These are phyloP conservation scores for Helicoverpa assulta DNA, from an alignment of 2,888 invertebrate genomes.

Conservation along the genomic window DNA sequence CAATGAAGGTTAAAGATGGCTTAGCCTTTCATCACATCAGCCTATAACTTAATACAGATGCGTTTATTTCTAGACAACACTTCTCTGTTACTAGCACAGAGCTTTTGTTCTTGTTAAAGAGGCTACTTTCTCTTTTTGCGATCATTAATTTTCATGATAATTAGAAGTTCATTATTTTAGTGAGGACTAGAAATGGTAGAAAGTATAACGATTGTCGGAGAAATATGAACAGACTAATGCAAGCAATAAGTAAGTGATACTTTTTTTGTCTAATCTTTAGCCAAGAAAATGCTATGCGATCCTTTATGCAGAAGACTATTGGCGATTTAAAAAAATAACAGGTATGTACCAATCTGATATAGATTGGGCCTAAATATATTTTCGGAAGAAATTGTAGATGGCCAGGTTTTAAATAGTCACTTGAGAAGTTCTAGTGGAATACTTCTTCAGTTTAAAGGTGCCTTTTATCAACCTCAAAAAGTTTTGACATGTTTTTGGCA, in stretches of 20 bases:
- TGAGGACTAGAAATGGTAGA: neutral
- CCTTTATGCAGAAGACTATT: no score
- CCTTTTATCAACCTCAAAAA: neutral
- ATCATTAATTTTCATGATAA: neutral
- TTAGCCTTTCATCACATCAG: neutral
- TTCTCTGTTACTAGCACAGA: slow-evolving; percentile 5
- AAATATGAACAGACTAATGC: no score
- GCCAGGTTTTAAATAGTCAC: no score
- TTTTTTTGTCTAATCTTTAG: no score
- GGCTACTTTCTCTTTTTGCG: slow-evolving; percentile 29
- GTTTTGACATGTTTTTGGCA: neutral
- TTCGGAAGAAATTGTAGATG: no score
- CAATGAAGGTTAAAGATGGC: neutral
- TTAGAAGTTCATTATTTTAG: neutral
- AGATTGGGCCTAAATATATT: no score
- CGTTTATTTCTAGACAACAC: slow-evolving; percentile 5
- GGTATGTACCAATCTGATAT: no score
- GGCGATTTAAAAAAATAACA: no score
- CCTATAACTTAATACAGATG: neutral
- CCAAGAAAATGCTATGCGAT: no score
- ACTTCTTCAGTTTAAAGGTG: neutral
- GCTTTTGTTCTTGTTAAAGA: slow-evolving; percentile 16
- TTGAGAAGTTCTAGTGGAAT: neutral
- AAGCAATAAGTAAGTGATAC: no score
- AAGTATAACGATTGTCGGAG: no score